Base-by-base conservation (phyloP, 1,140 invertebrate species). In the Piezodorus guildinii region DNA sequence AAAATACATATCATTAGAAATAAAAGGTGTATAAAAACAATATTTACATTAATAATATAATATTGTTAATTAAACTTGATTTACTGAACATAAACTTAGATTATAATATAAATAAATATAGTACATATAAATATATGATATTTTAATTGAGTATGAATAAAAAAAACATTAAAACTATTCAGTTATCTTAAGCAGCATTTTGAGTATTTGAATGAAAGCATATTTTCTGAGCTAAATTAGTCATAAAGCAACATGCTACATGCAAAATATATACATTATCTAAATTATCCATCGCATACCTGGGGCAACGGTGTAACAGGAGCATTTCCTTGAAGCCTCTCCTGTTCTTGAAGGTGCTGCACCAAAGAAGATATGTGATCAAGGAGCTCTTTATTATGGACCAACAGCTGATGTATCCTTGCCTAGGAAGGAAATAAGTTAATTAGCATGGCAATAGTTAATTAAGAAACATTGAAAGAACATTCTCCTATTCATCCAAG, bases 381-480 rank as follows among this genome's bases (percentile, higher is more conserved):
- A 49, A 98, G 76, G 9, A 98, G 77, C 72, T 98, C 94, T 65
- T 91, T 86, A 76, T 98, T 98, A 71, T 97, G 93, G 30, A 94
- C 83, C 66, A 97, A 75, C 25, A 98, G 77, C 73, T 97, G 94
- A 73, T 96, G 92, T 45, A 91, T 94, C 68, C 93, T 81, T 19
- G 92, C 84, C 90, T 97, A 76, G 25, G 76, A 71, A 23, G 5
- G 34, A 39, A 39, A 12, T 8, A 6, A 39, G 34, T 1, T 8
- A 39, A 39, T 39, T 39, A 39, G 34, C 12, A 10, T 39, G 6
- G 8, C 8, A 8, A 30, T 30, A 30, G 27, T 3, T 4, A 8
- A 30, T 30, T 30, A 4, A 30, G 8, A 30, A 30, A 30, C 3
- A 30, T 30, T 30, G 27, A 30, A 30, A 30, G 8, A n/a, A n/a